Conservation (phyloP, 1,140 invertebrate genomes). For the Chymomyza costata region DNA sequence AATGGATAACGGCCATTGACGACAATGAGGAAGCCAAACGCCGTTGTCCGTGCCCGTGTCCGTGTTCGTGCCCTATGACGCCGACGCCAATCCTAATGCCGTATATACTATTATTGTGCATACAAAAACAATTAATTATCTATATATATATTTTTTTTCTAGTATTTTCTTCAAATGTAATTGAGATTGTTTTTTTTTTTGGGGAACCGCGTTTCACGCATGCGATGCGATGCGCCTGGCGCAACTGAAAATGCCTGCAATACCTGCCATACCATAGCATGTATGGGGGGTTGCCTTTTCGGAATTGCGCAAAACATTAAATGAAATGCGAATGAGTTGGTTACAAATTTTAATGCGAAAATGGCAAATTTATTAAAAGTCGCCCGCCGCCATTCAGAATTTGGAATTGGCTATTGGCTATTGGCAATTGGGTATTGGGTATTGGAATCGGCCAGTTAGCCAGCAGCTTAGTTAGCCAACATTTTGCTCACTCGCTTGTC, state of each 20-base stretch:
- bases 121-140: background rate
- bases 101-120: background rate
- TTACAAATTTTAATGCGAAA: constrained; percentile 73
- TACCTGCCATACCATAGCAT: background rate
- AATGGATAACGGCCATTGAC: constrained; percentile 43
- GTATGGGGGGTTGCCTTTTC: constrained; percentile 2
- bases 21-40: constrained; percentile 22
- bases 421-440: no score
- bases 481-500: constrained; percentile 64
- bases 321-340: constrained; percentile 16
- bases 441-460: constrained; percentile 9
- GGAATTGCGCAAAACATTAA: constrained; percentile 7
- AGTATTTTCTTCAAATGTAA: background rate
- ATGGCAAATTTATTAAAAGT: constrained; percentile 71
- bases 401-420: no score
- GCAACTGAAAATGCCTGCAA: constrained; percentile 31
- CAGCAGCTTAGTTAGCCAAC: constrained; percentile 18
- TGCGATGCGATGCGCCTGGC: constrained; percentile 39
- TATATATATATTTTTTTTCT: constrained; percentile 3
- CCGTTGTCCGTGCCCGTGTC: constrained; percentile 5
- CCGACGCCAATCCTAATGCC: no score
- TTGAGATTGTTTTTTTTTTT: background rate
- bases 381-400: constrained; percentile 2
- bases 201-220: constrained; percentile 34
- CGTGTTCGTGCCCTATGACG: no score